Evolutionary conservation across 1,140 invertebrate species (phyloP), one percentile per base, ranked within the genome.

Genomic region (Drosophila varians): DNA sequence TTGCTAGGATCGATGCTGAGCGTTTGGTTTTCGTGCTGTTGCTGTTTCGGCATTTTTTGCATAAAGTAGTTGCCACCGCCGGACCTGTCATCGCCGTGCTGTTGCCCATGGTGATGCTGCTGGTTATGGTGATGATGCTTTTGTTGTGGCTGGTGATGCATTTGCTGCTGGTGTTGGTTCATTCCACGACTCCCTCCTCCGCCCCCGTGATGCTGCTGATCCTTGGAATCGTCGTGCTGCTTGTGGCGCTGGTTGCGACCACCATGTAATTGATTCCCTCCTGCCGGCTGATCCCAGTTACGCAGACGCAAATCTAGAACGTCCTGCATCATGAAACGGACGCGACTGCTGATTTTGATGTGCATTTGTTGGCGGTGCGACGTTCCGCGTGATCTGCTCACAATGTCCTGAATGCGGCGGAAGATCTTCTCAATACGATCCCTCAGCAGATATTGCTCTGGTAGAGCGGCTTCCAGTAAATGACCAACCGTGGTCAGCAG

Each of bases 401-500:
- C 74, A 18, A 90, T 90, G 11, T 90, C 84, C 57, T 90, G 87
- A 5, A 91, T 90, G 45, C 82, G 77, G 0, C 78, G 74, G 60
- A 90, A 89, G 16, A 91, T 90, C 53, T 86, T 83, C 42, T 90
- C 86, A 48, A 90, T 89, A 16, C 79, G 78, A 23, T 43, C 60
- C 11, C 77, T 72, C 18, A 66, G 62, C 7, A 71, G 70, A 16
- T 70, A 82, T 21, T 89, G 86, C 16, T 89, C 86, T 0, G 74
- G 61, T 0, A 40, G 47, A 1, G 68, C 61, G 1, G 43, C 61
- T 31, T 90, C 83, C 19, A 91, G 90, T 18, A 95, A 83, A 54
- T 96, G 95, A 0, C 98, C 98, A 66, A 99, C 95, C 0, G 98
- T 99, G 8, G 96, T 96, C n/a, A 99, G 92, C 43, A 99, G 92